Conservation (phyloP, 2,888 invertebrate species). For the Homarus gammarus region DNA sequence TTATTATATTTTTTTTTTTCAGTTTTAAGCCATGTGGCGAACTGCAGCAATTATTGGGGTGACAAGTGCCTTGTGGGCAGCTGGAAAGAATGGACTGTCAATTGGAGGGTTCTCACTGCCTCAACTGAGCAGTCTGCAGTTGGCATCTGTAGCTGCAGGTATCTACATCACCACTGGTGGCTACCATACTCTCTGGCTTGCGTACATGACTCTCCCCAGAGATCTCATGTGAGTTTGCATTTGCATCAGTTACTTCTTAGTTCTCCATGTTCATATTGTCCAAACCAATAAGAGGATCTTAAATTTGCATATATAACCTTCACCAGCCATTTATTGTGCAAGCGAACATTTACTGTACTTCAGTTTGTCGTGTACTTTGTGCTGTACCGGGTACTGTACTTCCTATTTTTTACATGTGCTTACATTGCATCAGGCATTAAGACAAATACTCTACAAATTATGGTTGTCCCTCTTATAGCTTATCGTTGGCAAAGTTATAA, state of each 20-base stretch:
- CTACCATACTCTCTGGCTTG: conserved; percentile 64
- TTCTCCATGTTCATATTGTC: not conserved
- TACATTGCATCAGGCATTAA: too few relatives aligned
- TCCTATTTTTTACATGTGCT: too few relatives aligned
- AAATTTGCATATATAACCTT: not conserved
- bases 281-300: not conserved
- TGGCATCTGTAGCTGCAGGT: conserved; percentile 14
- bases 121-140: conserved; percentile 20
- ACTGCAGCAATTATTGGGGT: conserved; percentile 29
- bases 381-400: too few relatives aligned
- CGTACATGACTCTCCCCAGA: conserved; percentile 69
- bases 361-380: not conserved
- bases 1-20: not conserved
- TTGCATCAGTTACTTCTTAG: too few relatives aligned
- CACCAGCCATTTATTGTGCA: not conserved
- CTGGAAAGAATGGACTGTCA: conserved; percentile 33
- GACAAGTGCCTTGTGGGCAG: conserved; percentile 48
- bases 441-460: too few relatives aligned
- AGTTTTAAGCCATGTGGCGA: conserved; percentile 21
- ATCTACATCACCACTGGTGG: conserved; percentile 62
- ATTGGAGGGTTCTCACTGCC: conserved; percentile 32
- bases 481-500: too few relatives aligned
- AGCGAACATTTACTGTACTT: not conserved
- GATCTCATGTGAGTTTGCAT: conserved; percentile 69
- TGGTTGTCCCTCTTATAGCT: too few relatives aligned